Evolutionary conservation across 2,888 invertebrate species (phyloP).

Genomic region (Idaea aversata): DNA sequence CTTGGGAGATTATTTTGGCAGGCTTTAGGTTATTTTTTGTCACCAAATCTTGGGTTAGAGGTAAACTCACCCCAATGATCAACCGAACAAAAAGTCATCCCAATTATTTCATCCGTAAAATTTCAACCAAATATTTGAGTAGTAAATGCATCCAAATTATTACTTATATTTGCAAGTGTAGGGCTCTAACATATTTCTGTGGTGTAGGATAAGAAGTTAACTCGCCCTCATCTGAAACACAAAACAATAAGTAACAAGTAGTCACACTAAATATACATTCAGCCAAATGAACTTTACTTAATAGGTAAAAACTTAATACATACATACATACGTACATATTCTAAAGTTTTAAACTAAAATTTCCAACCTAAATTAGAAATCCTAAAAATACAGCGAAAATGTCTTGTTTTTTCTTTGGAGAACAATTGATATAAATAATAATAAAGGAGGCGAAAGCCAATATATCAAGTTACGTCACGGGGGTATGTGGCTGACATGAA

Average conservation of each 20-base stretch:
- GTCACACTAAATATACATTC: too few species aligned
- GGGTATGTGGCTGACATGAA: constrained; percentile 70
- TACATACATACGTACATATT: too few species aligned
- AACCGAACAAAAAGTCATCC: not conserved
- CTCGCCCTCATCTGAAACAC: constrained; percentile 5
- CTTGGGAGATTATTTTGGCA: not conserved
- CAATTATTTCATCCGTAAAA: not conserved
- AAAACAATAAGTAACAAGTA: too few species aligned
- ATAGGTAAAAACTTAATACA: too few species aligned
- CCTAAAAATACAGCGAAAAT: constrained; percentile 10
- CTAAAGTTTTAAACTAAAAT: constrained; percentile 28
- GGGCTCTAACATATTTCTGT: too few species aligned
- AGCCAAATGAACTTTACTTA: too few species aligned
- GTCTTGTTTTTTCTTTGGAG: constrained; percentile 16
- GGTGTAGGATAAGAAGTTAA: not conserved
- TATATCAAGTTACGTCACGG: constrained; percentile 69
- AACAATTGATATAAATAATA: constrained; percentile 8
- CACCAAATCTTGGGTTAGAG: not conserved
- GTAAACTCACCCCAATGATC: not conserved
- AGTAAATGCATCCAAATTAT: too few species aligned
- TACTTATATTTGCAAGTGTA: too few species aligned
- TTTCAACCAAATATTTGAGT: too few species aligned
- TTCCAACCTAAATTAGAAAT: constrained; percentile 12
- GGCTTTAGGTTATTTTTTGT: not conserved
- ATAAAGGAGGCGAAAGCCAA: constrained; percentile 46